Evolutionary conservation across 2,888 invertebrate species (phyloP), one percentile per base, ranked within the genome.

Genomic region (Palloptera scutellata): DNA sequence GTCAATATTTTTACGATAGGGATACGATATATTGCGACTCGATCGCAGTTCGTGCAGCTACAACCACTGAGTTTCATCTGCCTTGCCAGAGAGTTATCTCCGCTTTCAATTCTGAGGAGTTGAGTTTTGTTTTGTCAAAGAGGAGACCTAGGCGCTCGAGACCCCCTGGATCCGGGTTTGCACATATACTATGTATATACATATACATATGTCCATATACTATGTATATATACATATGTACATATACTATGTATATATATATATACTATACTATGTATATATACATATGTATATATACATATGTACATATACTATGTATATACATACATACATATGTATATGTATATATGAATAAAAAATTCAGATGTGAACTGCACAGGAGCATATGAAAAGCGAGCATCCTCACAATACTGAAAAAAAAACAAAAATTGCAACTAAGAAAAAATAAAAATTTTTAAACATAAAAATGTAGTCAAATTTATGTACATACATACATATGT

Each of bases 351-450:
- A n/a, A 30, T n/a, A 12, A 2, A 20, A 19, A 41, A 58, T 42
- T n/a, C 43, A 59, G 42, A 3, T 41, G 41, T 42, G 30, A 20
- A 30, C 2, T 30, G 6, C 30, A 17, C 45, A 19, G 30, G 60
- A 20, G 48, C 43, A 60, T 45, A 45, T 48, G 30, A 6, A 6
- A 4, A 30, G 30, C 30, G 40, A 61, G 61, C 61, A 51, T 41
- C 48, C 61, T 52, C 42, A 52, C 61, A 61, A 61, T 61, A 53
- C 15, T 13, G 3, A 10, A 42, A 19, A 53, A 62, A 62, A 55
- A 55, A 52, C 40, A 19, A 17, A 51, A 57, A 51, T 40, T 17
- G 48, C 45, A 63, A 63, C 57, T 63, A 54, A 63, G 54, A 63
- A 64, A 54, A 57, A n/a, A 30, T 11, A 13, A 41, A 48, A 57